Base-by-base conservation (phyloP, 2,888 invertebrate species). In the Globia sparganii region DNA sequence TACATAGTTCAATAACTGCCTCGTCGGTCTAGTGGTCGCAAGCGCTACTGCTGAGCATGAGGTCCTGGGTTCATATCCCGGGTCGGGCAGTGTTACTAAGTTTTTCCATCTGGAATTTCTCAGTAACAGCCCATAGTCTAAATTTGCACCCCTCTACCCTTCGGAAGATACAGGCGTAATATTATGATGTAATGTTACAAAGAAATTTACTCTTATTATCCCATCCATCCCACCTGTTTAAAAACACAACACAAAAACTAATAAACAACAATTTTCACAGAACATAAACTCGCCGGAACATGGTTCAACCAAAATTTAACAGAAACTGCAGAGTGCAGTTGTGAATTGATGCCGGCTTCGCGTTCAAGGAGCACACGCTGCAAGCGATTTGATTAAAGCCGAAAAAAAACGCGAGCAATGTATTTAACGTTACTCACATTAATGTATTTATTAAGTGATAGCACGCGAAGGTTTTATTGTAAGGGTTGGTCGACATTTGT, bases 361-460 rank as follows among this genome's bases (percentile, higher is more conserved):
- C 92, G 91, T 91, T 91, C 78, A 70, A 79, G 69, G 81, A 88
- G 86, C 88, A 88, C 89, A 82, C 83, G 85, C 72, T 81, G 90
- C 91, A 85, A 88, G 88, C 86, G 76, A 88, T 91, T 92, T 91
- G 90, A 93, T 93, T 92, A 91, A 88, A 89, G 81, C 90, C 31
- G 37, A 91, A 92, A 91, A 75, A 91, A 77, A 87, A 74, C 69
- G 46, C 72, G 11, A 86, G 84, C 87, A 90, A 91, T 91, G 89
- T 90, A 90, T 89, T 91, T 88, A 84, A 85, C 87, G 86, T 91
- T 91, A 90, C 86, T 91, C 90, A 90, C 89, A 90, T 91, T 91
- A 92, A 92, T 90, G 90, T 92, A 92, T 94, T 93, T 94, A 94
- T 94, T 93, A 92, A 91, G 90, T 88, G 90, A 83, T 88, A 82